Evolutionary conservation across 2,888 invertebrate species (phyloP).

Genomic region (Clunio marinus): DNA sequence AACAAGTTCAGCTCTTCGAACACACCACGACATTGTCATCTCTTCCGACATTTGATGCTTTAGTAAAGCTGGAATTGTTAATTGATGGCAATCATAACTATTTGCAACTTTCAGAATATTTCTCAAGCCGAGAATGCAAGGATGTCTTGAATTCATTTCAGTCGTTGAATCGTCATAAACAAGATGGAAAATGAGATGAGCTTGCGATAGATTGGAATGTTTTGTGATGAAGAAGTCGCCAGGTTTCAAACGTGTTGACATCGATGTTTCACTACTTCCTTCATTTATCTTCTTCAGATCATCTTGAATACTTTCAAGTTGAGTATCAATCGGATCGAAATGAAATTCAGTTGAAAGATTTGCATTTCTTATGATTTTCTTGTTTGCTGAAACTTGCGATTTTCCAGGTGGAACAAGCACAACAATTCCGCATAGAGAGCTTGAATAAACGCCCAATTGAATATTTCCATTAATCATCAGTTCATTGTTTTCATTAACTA

Average conservation of each 20-base stretch:
- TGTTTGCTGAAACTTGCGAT: slow-evolving; percentile 48
- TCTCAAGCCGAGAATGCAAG: slow-evolving; percentile 87
- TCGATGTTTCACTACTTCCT: slow-evolving; percentile 39
- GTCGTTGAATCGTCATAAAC: slow-evolving; percentile 78
- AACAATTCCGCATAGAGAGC: slow-evolving; percentile 83
- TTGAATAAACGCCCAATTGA: slow-evolving; percentile 88
- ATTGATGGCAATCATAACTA: slow-evolving; percentile 85
- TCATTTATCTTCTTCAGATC: slow-evolving; percentile 52
- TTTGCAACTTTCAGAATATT: slow-evolving; percentile 95
- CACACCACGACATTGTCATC: slow-evolving; percentile 95
- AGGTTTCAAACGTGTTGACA: slow-evolving; percentile 58
- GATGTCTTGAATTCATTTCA: slow-evolving; percentile 94
- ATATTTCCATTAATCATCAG: slow-evolving; percentile 68
- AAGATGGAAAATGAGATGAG: slow-evolving; percentile 93
- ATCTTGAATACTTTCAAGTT: slow-evolving; percentile 68
- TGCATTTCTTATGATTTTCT: slow-evolving; percentile 50
- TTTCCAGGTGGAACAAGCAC: slow-evolving; percentile 58
- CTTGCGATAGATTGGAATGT: slow-evolving; percentile 91
- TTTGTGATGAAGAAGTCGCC: slow-evolving; percentile 83
- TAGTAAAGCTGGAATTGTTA: slow-evolving; percentile 88
- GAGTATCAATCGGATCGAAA: slow-evolving; percentile 74
- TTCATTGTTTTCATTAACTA: slow-evolving; percentile 51
- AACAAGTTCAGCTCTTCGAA: slow-evolving; percentile 91
- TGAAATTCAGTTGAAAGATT: slow-evolving; percentile 86
- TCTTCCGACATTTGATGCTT: slow-evolving; percentile 93